Conservation (phyloP, 2,797 vertebrate species). For the Danio choprae region DNA sequence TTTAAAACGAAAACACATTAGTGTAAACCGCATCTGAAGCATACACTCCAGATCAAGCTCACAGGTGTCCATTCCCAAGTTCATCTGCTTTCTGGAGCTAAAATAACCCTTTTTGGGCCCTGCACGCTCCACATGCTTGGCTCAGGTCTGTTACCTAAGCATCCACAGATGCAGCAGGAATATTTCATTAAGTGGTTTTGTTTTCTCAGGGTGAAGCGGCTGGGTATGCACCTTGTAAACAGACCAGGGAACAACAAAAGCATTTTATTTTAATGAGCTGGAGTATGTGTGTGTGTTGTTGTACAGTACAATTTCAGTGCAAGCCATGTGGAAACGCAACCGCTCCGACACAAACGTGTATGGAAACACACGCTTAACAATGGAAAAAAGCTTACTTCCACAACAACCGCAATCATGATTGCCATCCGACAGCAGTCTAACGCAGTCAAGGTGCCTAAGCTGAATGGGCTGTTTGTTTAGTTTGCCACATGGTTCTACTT, state of each 20-base stretch:
- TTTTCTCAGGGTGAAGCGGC: slow-evolving; percentile 43
- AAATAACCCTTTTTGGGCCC: background rate
- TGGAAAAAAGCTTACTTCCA: slow-evolving; percentile 47
- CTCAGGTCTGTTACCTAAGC: slow-evolving; percentile 35
- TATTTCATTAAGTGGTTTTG: slow-evolving; percentile 54
- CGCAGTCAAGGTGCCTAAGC: slow-evolving; percentile 19
- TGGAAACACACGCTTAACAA: slow-evolving; percentile 43
- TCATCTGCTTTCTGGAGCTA: background rate
- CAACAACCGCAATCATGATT: slow-evolving; percentile 44
- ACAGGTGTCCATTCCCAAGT: background rate
- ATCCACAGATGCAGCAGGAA: slow-evolving; percentile 51
- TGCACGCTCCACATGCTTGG: slow-evolving; percentile 14
- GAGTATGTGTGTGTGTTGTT: slow-evolving; percentile 27
- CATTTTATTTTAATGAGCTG: slow-evolving; percentile 48
- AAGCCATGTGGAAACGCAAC: slow-evolving; percentile 32
- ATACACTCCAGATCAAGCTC: background rate
- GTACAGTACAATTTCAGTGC: slow-evolving; percentile 24
- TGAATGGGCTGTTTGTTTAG: slow-evolving; percentile 44
- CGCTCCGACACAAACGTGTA: slow-evolving; percentile 24
- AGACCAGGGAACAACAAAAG: slow-evolving; percentile 49
- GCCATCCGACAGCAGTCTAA: slow-evolving; percentile 41
- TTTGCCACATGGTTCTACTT: slow-evolving; percentile 51
- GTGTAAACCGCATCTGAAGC: too few relatives aligned
- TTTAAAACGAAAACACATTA: too few relatives aligned
- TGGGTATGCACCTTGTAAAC: slow-evolving; percentile 48